Base-by-base conservation (phyloP, 2,888 invertebrate species). In the Lasioglossum calceatum region DNA sequence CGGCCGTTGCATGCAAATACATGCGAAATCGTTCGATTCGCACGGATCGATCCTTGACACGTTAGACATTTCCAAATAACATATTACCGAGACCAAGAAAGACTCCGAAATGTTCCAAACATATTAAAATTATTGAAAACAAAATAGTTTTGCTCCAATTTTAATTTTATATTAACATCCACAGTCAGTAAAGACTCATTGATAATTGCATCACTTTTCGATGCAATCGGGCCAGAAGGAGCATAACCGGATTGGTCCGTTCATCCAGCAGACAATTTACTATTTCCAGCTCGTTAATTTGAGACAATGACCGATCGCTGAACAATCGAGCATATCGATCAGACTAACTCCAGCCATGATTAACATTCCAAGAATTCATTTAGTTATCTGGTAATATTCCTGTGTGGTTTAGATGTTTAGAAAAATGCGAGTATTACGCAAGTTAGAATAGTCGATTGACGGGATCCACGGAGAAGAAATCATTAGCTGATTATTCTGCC, bases 401-500 rank as follows among this genome's bases (percentile, higher is more conserved):
- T 36, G 7, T 42, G n/a, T 27, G n/a, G 27, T 16, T 44, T 42
- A 3, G 23, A n/a, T 10, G 42, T n/a, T 2, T 14, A n/a, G 4
- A 39, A 42, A 81, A 64, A 74, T 3, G 10, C 3, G 4, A 19
- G 12, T 27, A 44, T 80, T 73, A 32, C 16, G 23, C 44, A 77
- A 77, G 61, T 74, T 42, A 16, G 82, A 19, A 27, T 27, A 58
- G 64, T 54, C 27, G 10, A 79, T n/a, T 39, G 27, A 10, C 32
- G 76, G 42, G 47, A 39, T 4, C 54, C 36, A 32, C 50, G 39
- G 19, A 39, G 27, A 64, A 73, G 47, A 77, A 82, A 54, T 19
- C 47, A 32, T 27, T n/a, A 47, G 23, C 14, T 39, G 23, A 70
- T 79, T n/a, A 77, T 50, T 74, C 39, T 27, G 16, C 32, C 12